Percentiles rank a stretch among this genome's conserved stretches.
phyloP scores from a whole-genome alignment of 35 echinoderm and acorn worm genomes.

The Anneissia japonica region DNA sequence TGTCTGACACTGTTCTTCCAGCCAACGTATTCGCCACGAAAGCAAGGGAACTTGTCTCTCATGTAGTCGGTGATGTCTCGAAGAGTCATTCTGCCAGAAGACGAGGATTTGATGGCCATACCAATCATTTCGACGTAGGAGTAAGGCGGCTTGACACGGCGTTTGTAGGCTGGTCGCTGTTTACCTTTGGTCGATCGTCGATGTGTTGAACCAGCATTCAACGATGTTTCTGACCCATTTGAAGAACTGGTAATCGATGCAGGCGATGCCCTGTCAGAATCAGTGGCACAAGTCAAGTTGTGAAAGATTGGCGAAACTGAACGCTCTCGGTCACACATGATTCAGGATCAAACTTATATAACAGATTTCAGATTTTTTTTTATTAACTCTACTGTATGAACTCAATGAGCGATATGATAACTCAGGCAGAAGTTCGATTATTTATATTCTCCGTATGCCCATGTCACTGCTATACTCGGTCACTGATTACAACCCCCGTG shows the following conservation, averaged over 20 bases:
- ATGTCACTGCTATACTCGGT: too few relatives aligned
- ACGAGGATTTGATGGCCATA: slow-evolving; percentile 69
- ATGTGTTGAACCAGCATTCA: too few relatives aligned
- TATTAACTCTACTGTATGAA: background rate
- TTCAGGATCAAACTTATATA: background rate
- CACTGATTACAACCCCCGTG: too few relatives aligned
- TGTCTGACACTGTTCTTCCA: slow-evolving; percentile 60
- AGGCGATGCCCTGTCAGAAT: background rate
- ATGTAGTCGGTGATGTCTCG: slow-evolving; percentile 61
- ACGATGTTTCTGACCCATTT: background rate
- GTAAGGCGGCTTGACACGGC: slow-evolving; percentile 53
- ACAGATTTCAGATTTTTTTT: background rate
- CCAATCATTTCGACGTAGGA: slow-evolving; percentile 81
- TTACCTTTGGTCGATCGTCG: slow-evolving; percentile 2
- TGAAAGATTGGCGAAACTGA: background rate
- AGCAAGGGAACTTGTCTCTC: slow-evolving; percentile 37
- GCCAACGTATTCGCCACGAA: slow-evolving; percentile 45
- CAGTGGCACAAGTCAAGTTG: background rate
- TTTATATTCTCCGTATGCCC: background rate
- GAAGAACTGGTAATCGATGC: background rate
- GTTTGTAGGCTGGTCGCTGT: slow-evolving; percentile 31
- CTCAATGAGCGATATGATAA: background rate
- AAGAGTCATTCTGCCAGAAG: slow-evolving; percentile 46
- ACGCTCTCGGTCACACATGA: background rate
- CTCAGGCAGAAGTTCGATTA: background rate